phyloP scores from a whole-genome alignment of 2,113 vertebrate genomes.

The Tragelaphus buxtoni region DNA sequence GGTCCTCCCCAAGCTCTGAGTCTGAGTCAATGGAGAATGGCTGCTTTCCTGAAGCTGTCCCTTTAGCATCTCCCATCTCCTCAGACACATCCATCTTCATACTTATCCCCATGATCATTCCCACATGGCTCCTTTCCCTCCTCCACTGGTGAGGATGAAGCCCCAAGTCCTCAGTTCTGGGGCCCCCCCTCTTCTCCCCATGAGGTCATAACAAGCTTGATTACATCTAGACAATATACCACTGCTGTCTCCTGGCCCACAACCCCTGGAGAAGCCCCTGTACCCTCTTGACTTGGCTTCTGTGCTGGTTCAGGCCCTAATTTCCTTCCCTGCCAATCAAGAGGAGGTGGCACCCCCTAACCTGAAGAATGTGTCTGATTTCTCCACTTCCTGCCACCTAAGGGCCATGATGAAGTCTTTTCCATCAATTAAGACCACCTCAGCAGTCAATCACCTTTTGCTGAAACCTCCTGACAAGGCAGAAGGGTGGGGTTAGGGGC shows the following conservation, averaged over 20 bases:
- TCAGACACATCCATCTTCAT: background rate
- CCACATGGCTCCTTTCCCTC: background rate
- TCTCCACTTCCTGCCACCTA: constrained; percentile 14
- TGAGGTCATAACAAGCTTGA: constrained; percentile 56
- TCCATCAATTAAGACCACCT: background rate
- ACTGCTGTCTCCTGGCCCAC: background rate
- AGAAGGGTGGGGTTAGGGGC: background rate
- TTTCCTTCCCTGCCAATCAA: constrained; percentile 56
- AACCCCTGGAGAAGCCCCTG: background rate
- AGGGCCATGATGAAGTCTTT: background rate
- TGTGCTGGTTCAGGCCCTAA: constrained; percentile 17
- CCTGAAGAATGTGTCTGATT: constrained; percentile 25
- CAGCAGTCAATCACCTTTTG: background rate
- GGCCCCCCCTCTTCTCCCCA: background rate
- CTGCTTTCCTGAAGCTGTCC: background rate
- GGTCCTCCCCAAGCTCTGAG: background rate
- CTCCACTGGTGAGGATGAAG: background rate
- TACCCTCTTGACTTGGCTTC: constrained; percentile 41
- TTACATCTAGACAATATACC: constrained; percentile 24
- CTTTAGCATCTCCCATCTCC: background rate
- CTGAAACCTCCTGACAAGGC: background rate
- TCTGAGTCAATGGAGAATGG: background rate
- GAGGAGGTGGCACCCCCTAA: background rate
- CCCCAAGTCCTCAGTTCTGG: constrained; percentile 17
- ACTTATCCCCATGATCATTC: background rate